A percentile compares a stretch with the other conserved stretches of the same genome.
Conservation (phyloP, 2,888 invertebrate genomes). For the Suillia variegata region DNA sequence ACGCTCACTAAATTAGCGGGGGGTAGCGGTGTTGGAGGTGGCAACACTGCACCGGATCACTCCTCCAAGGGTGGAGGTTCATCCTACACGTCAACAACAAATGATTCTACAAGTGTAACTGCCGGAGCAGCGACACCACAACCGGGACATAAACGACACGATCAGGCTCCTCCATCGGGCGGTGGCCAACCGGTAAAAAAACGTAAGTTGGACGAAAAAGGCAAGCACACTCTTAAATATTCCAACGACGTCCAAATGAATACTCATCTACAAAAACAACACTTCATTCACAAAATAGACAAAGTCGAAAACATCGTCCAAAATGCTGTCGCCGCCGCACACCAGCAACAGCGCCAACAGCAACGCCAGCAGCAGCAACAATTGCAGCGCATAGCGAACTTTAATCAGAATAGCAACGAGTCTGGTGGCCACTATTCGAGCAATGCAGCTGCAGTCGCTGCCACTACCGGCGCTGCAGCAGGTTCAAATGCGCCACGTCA, state of each 20-base stretch:
- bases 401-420: conserved; percentile 29
- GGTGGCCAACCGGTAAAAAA: conserved; percentile 31
- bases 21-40: too few relatives aligned
- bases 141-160: conserved; percentile 30
- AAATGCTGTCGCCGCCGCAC: conserved; percentile 12
- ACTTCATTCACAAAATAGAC: conserved; percentile 52
- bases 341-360: conserved; percentile 26
- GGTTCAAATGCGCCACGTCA: conserved; percentile 5
- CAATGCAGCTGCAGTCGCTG: not conserved
- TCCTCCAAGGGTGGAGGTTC: conserved; percentile 24
- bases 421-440: conserved; percentile 13
- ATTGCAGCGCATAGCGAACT: conserved; percentile 14
- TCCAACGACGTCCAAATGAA: conserved; percentile 7
- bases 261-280: conserved; percentile 22
- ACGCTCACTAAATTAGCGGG: conserved; percentile 47
- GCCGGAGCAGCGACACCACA: conserved; percentile 30
- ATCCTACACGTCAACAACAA: conserved; percentile 19
- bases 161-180: conserved; percentile 19
- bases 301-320: conserved; percentile 56
- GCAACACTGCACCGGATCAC: conserved; percentile 15
- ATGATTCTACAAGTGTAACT: conserved; percentile 17
- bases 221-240: conserved; percentile 24
- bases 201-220: conserved; percentile 37
- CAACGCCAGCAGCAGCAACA: conserved; percentile 28
- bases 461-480: too few relatives aligned